Conservation (phyloP, 53 echinoderm and acorn worm genomes). For the Paracentrotus lividus region DNA sequence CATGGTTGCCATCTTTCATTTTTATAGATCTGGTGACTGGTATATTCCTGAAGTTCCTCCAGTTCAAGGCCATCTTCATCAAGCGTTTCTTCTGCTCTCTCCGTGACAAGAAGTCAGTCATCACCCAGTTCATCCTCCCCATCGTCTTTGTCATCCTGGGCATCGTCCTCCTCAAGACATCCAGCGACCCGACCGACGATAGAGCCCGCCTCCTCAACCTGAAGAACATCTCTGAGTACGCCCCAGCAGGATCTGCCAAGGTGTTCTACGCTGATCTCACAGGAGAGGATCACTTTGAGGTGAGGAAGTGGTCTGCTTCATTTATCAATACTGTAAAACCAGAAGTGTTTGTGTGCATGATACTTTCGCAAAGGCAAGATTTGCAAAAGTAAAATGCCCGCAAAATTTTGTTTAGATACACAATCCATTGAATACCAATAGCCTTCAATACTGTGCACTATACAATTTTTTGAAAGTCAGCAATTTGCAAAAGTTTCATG, state of each 20-base stretch:
- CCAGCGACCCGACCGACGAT: conserved; percentile 68
- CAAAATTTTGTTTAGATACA: too few relatives aligned
- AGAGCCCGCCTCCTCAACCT: conserved; percentile 80
- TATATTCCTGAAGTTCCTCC: conserved; percentile 79
- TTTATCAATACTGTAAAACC: too few relatives aligned
- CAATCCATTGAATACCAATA: too few relatives aligned
- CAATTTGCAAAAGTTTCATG: too few relatives aligned
- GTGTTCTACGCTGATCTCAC: conserved; percentile 88
- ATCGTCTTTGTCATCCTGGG: conserved; percentile 91
- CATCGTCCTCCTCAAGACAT: conserved; percentile 82
- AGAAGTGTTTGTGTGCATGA: too few relatives aligned
- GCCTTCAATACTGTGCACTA: too few relatives aligned
- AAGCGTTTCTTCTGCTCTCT: conserved; percentile 91
- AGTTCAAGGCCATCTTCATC: conserved; percentile 92
- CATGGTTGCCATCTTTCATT: neutral
- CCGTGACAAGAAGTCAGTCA: conserved; percentile 90
- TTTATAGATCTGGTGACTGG: conserved; percentile 81
- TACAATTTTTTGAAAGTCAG: too few relatives aligned
- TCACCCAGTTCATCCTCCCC: conserved; percentile 93
- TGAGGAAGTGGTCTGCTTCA: conserved; percentile 15
- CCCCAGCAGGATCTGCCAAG: conserved; percentile 60
- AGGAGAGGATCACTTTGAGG: conserved; percentile 68
- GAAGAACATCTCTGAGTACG: conserved; percentile 77
- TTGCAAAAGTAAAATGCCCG: too few relatives aligned
- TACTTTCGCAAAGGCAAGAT: too few relatives aligned